Percentiles rank a stretch among this genome's conserved stretches.
Conservation (phyloP, 2,797 vertebrate genomes). For the Eleutherodactylus coqui region DNA sequence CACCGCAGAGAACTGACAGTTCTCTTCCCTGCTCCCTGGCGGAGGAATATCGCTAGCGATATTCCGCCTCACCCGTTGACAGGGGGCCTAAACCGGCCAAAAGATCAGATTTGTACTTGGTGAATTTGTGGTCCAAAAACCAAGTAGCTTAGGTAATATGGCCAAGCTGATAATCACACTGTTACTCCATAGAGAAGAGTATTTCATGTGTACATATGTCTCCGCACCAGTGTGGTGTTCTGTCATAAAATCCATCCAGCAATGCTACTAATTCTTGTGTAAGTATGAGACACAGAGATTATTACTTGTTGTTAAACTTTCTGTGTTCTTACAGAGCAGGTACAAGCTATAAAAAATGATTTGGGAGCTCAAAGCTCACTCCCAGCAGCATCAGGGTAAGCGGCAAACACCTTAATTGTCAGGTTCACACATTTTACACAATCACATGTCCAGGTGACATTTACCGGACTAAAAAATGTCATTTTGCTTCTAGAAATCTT, state of each 20-base stretch:
- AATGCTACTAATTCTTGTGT: not conserved
- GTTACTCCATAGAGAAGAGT: not conserved
- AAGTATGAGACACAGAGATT: not conserved
- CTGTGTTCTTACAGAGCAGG: constrained; percentile 45
- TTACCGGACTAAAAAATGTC: not conserved
- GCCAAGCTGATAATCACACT: not conserved
- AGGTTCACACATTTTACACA: constrained; percentile 1
- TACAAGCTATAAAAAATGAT: constrained; percentile 26
- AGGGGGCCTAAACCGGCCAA: no score
- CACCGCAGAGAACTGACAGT: no score
- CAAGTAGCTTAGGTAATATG: not conserved
- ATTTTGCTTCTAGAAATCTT: constrained; percentile 66
- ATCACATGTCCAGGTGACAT: not conserved
- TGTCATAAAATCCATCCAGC: not conserved
- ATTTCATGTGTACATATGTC: not conserved
- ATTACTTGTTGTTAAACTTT: constrained; percentile 37
- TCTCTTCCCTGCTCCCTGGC: no score
- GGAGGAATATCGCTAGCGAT: no score
- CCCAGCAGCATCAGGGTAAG: constrained; percentile 51
- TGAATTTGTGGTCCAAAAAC: not conserved
- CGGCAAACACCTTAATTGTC: not conserved
- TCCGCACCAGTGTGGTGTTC: not conserved
- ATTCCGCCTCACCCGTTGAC: no score
- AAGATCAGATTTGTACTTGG: not conserved
- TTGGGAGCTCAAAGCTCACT: constrained; percentile 27